Base-by-base conservation (phyloP, 2,888 invertebrate species). In the Gortyna flavago region DNA sequence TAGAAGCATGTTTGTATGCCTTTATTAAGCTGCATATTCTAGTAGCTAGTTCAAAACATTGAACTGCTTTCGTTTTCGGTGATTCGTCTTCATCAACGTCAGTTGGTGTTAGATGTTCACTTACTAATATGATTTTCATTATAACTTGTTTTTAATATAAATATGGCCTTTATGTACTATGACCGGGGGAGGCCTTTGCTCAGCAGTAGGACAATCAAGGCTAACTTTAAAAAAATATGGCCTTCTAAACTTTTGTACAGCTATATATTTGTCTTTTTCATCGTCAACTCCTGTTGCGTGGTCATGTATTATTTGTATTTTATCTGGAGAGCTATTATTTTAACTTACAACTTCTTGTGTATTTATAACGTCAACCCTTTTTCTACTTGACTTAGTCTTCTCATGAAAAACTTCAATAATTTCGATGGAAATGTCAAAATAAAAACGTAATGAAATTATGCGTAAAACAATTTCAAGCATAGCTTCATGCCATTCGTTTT, bases 381-480 rank as follows among this genome's bases (percentile, higher is more conserved):
- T 35, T 68, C 9, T 48, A 18, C 48, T 32, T 32, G 9, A 9
- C 0, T 11, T 29, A 1, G 16, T 9, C 16, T 32, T 48, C 0
- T 16, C 25, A 44, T 16, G 32, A 32, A 32, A 16, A 0, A 8
- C 8, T 25, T 38, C 16, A 61, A 65, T 32, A 6, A 21, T n/a
- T 66, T 51, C 4, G 1, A 51, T 25, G 29, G 6, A 11, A 25
- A 41, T 41, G 11, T 18, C 48, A 32, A 11, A 59, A 44, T 66
- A 61, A 51, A 77, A 72, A 0, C 29, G 25, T 11, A 0, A 16
- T 35, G 16, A 65, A 80, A 84, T 74, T 57, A 66, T 67, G 68
- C 69, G 57, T 77, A 1, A 72, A 72, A 65, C 38, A 21, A 67
- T 77, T 73, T 84, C 32, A 76, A 57, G 79, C 65, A 57, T 29